Evolutionary conservation across 2,113 vertebrate species (phyloP), one percentile per base, ranked within the genome.

Genomic region (Arothron firmamentum): DNA sequence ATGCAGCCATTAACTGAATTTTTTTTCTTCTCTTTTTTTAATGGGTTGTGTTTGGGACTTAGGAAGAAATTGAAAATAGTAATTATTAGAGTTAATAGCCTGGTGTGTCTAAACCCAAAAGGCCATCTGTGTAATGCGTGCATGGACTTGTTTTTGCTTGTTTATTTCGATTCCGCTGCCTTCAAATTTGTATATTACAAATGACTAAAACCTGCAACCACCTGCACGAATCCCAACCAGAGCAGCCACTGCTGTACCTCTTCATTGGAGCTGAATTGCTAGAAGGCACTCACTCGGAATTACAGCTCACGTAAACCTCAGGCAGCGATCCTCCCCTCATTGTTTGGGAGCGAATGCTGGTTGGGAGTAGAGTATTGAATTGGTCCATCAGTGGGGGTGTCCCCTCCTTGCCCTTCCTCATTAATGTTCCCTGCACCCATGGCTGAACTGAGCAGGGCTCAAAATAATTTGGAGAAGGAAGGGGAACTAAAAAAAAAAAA

Each of bases 381-480:
- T 72, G 72, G 82, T 75, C 65, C 78, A 65, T 67, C 60, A 41
- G 71, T 18, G 58, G 46, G 46, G 28, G 66, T 53, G 41, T 57
- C 67, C 80, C 66, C 77, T 68, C 60, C 77, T 67, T 61, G 56
- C 84, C 64, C 79, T 75, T 88, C 77, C 83, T 88, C 87, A 87
- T 87, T 87, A 88, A 75, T 58, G 66, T 65, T 78, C 70, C 59
- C 80, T 83, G 75, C 72, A 74, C 82, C 82, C 91, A 83, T 82
- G 87, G 85, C 86, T 89, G 89, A 88, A 74, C 87, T 82, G 89
- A 92, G 81, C 82, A 80, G 82, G 81, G 93, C 90, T 88, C 88
- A 92, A 94, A 96, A 94, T 92, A 94, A 92, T 93, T 92, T 92
- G 87, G 90, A 45, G 23, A 56, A 19, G 28, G n/a, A 43, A 25